Conservation (phyloP, 2,113 vertebrate genomes). For the Gymnarchus niloticus region DNA sequence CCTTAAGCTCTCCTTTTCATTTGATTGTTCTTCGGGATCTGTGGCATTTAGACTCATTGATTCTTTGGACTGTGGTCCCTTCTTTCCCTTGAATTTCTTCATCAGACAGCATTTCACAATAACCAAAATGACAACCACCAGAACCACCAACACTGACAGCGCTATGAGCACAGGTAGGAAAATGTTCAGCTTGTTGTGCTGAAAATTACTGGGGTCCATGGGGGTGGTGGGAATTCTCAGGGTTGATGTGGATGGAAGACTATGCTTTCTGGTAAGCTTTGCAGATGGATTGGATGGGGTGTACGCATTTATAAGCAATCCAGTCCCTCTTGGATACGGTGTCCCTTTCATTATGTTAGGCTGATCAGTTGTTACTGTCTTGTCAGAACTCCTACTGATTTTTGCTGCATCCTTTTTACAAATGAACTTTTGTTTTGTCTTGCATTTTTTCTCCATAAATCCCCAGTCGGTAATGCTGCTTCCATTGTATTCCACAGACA, state of each 20-base stretch:
- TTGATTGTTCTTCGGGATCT: slow-evolving; percentile 38
- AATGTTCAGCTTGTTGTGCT: slow-evolving; percentile 19
- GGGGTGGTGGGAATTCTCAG: not conserved
- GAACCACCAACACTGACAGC: slow-evolving; percentile 40
- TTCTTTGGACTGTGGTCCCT: slow-evolving; percentile 30
- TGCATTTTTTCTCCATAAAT: slow-evolving; percentile 31
- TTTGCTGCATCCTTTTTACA: slow-evolving; percentile 30
- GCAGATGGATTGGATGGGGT: not conserved
- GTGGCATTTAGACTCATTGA: slow-evolving; percentile 27
- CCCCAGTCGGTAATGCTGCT: slow-evolving; percentile 21
- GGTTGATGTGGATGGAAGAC: not conserved
- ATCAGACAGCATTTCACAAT: slow-evolving; percentile 50
- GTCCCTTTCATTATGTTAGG: slow-evolving; percentile 23
- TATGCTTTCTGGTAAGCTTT: not conserved
- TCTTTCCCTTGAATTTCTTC: slow-evolving; percentile 29
- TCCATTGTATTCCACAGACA: slow-evolving; percentile 22
- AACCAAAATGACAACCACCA: slow-evolving; percentile 40
- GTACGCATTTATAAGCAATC: not conserved
- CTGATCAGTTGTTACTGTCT: slow-evolving; percentile 11
- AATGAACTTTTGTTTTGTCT: slow-evolving; percentile 32
- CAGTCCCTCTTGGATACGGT: slow-evolving; percentile 8
- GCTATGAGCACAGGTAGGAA: slow-evolving; percentile 47
- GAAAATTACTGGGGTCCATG: rapidly evolving
- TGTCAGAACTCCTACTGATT: not conserved
- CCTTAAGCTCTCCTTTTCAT: slow-evolving; percentile 38